Evolutionary conservation across 2,113 vertebrate genomes (phyloP), one percentile per base, ranked within the genome.

Genomic region (Rhea pennata): DNA sequence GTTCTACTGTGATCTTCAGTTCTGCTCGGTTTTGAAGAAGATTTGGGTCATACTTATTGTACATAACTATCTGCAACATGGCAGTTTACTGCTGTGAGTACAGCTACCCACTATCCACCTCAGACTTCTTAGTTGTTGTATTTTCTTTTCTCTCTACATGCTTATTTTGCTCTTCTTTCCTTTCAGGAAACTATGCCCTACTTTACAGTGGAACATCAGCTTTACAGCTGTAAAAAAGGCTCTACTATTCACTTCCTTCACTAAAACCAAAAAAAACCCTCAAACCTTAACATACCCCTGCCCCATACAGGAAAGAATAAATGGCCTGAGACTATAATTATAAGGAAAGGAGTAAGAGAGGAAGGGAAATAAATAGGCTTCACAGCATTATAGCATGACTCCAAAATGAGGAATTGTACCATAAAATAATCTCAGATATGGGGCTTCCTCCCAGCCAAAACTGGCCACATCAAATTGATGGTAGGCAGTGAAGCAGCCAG

Each of bases 281-380:
- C 10, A 50, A 84, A 59, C 15, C 7, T 19, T 46, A 80, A 22
- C 4, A 42, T 51, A 76, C 84, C 20, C 17, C 16, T 15, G 36
- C 14, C 27, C 5, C 22, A 59, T 11, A 21, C 4, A 22, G 44
- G 80, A 75, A 48, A 13, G 4, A 33, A 16, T 70, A 48, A 20
- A 44, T 3, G 54, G 15, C 9, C 11, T 4, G 3, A 8, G 42
- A 78, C 48, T 6, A 80, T 9, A 54, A 59, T 88, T 17, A 5
- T 23, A 80, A 72, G 39, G 56, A 73, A 77, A 76, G 59, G 8
- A 81, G 1, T 13, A 79, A 81, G 13, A 70, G 15, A 91, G 10
- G 23, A 93, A 74, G 4, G 3, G 4, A 61, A 0, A 0, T 14
- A 65, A 24, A 27, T 10, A 67, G 15, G 21, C 7, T 61, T 9